These are phyloP conservation scores for Cotesia typhae DNA, from an alignment of 1,140 invertebrate species.

Conservation along the genomic window DNA sequence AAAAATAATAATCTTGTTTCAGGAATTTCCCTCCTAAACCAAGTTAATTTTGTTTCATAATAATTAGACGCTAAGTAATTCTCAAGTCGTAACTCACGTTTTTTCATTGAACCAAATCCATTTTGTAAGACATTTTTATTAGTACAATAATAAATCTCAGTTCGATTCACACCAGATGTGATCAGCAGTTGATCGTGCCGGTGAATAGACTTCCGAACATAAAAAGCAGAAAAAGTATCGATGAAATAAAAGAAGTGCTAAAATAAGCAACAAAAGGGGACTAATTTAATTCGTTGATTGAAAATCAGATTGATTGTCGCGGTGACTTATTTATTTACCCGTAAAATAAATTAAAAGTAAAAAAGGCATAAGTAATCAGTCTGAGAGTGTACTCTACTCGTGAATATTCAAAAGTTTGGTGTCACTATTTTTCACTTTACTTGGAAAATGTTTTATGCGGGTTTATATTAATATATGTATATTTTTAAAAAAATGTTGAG, in stretches of 20 bases:
- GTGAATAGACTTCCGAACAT: constrained; percentile 13
- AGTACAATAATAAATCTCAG: constrained; percentile 30
- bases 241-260: constrained; percentile 7
- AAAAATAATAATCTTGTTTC: too few species aligned
- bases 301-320: constrained; percentile 32
- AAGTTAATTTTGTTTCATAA: too few species aligned
- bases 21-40: too few species aligned
- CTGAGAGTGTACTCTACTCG: constrained; percentile 17
- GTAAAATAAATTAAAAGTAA: not conserved
- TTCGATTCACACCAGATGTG: constrained; percentile 31
- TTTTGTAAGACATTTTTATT: constrained; percentile 34
- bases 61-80: not conserved
- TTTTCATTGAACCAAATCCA: constrained; percentile 14
- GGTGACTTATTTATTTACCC: not conserved
- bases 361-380: constrained; percentile 31
- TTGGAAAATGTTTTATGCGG: not conserved
- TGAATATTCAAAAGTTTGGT: constrained; percentile 35
- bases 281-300: constrained; percentile 37
- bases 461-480: not conserved
- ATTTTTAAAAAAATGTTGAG: not conserved
- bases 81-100: constrained; percentile 3
- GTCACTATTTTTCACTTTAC: constrained; percentile 34
- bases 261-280: not conserved
- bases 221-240: not conserved
- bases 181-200: constrained; percentile 20